Conservation (phyloP, 64 coral and sea anemone genomes). For the Montipora cactus region DNA sequence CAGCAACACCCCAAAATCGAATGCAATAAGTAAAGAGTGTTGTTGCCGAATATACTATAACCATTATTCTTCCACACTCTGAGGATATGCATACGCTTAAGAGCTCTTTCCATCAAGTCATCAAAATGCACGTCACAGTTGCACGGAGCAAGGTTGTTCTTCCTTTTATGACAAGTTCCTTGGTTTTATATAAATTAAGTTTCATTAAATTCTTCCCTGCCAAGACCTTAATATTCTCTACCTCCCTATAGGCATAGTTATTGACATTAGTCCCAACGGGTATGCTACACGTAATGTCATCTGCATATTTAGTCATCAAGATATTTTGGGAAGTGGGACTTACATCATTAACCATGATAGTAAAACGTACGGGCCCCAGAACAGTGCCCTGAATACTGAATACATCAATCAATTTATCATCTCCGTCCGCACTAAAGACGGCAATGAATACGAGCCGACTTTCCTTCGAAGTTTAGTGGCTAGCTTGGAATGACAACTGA, state of each 20-base stretch:
- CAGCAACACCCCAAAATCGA: neutral
- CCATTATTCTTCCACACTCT: neutral
- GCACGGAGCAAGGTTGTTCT: neutral
- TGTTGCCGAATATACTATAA: neutral
- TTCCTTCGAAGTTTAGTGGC: too few species aligned
- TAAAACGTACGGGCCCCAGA: too few species aligned
- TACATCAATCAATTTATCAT: too few species aligned
- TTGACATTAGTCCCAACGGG: neutral
- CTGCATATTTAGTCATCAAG: too few species aligned
- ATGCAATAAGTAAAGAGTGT: neutral
- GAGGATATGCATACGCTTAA: neutral
- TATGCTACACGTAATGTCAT: neutral
- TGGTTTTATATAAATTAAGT: neutral
- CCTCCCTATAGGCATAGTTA: neutral
- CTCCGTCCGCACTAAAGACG: too few species aligned
- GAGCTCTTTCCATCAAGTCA: neutral
- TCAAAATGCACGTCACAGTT: neutral
- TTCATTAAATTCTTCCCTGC: neutral
- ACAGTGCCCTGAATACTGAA: too few species aligned
- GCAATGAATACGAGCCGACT: too few species aligned
- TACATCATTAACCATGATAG: too few species aligned
- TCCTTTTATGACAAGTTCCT: neutral
- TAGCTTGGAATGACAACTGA: too few species aligned
- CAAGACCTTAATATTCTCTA: neutral
- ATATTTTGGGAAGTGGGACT: too few species aligned